Percentiles rank a stretch among this genome's conserved stretches.
Evolutionary conservation across 2,888 invertebrate genomes (phyloP).

Genomic region (Hydroisotoma schaefferi): DNA sequence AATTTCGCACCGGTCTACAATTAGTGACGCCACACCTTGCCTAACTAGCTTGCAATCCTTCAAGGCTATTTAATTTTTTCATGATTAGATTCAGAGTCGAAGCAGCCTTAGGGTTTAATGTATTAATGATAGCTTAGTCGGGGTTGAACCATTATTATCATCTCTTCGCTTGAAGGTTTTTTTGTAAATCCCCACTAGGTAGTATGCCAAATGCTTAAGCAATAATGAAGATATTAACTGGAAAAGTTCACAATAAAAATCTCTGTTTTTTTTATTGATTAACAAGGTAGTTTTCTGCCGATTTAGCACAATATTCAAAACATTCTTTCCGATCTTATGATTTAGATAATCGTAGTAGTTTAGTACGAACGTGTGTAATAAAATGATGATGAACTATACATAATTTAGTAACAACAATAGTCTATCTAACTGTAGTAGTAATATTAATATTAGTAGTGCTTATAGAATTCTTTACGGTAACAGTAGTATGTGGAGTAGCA

Average conservation of each 20-base stretch:
- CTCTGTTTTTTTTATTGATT: slow-evolving; percentile 29
- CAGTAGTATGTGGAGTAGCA: too few relatives aligned
- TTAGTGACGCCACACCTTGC: background rate
- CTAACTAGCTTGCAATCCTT: background rate
- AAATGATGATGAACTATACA: too few relatives aligned
- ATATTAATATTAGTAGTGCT: too few relatives aligned
- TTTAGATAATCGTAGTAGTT: background rate
- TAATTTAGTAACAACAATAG: too few relatives aligned
- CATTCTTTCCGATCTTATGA: background rate
- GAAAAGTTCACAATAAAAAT: slow-evolving; percentile 16
- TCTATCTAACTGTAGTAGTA: too few relatives aligned
- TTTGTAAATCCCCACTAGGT: too few relatives aligned
- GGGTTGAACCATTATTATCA: too few relatives aligned
- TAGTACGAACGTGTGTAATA: background rate
- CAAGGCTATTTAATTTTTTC: too few relatives aligned
- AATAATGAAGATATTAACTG: too few relatives aligned
- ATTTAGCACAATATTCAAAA: slow-evolving; percentile 13
- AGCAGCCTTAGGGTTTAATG: background rate
- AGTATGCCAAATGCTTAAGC: too few relatives aligned
- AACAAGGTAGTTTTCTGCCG: slow-evolving; percentile 1
- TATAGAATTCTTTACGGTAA: too few relatives aligned
- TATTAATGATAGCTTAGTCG: background rate
- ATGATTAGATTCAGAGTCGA: background rate
- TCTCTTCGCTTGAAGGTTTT: too few relatives aligned
- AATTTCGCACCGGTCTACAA: background rate